A percentile compares a stretch with the other conserved stretches of the same genome.
Evolutionary conservation across 2,888 invertebrate species (phyloP).

Genomic region (Steinernema hermaphroditum): DNA sequence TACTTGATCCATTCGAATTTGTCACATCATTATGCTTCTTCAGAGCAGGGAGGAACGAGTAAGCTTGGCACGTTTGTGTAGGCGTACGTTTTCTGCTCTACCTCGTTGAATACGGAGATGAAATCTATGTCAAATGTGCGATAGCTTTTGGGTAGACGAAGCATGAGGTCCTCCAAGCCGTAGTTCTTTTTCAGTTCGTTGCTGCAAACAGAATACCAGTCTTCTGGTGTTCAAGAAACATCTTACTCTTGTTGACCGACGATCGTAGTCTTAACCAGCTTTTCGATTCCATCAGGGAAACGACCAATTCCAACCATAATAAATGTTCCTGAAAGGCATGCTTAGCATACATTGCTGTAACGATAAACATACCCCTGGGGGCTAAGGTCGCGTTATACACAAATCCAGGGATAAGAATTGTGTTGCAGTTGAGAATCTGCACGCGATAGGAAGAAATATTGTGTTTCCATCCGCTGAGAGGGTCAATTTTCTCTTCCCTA

Average conservation of each 20-base stretch:
- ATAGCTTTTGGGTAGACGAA: slow-evolving; percentile 51
- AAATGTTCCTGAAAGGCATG: slow-evolving; percentile 48
- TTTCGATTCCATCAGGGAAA: slow-evolving; percentile 51
- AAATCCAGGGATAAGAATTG: slow-evolving; percentile 56
- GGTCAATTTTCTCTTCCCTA: slow-evolving; percentile 46
- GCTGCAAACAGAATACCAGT: slow-evolving; percentile 41
- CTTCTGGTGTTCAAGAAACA: background rate
- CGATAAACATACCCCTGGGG: background rate
- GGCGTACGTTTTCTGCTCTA: slow-evolving; percentile 48
- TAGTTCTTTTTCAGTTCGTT: slow-evolving; percentile 46
- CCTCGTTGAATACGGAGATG: slow-evolving; percentile 49
- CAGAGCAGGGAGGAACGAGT: slow-evolving; percentile 56
- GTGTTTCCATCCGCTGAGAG: slow-evolving; percentile 50
- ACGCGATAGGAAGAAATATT: slow-evolving; percentile 52
- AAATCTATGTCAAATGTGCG: slow-evolving; percentile 61
- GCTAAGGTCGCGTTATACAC: slow-evolving; percentile 31
- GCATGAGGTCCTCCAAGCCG: slow-evolving; percentile 49
- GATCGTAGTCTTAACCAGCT: slow-evolving; percentile 46
- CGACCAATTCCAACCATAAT: slow-evolving; percentile 54
- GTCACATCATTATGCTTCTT: slow-evolving; percentile 32
- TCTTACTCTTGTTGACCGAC: slow-evolving; percentile 45
- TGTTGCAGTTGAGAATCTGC: slow-evolving; percentile 56
- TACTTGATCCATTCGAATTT: background rate
- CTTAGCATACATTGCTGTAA: slow-evolving; percentile 32
- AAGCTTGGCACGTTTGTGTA: slow-evolving; percentile 51